Evolutionary conservation across 2,113 vertebrate genomes (phyloP).

Genomic region (Alaudala cheleensis): DNA sequence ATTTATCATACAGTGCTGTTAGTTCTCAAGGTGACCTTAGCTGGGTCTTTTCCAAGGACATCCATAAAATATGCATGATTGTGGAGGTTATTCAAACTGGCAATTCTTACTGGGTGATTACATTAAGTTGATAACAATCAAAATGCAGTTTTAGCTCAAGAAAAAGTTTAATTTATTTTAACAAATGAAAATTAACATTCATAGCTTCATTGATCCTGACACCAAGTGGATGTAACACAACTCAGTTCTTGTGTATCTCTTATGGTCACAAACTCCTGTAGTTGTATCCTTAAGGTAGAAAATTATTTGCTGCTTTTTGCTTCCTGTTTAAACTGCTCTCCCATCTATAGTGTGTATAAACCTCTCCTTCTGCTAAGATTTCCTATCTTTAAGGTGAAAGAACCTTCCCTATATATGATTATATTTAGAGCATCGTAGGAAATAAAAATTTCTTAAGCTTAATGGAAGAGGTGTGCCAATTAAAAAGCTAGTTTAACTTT

Average conservation of each 20-base stretch:
- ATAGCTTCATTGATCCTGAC: background rate
- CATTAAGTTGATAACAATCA: background rate
- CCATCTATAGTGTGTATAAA: rapidly evolving
- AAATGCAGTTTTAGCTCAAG: background rate
- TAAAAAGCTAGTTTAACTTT: background rate
- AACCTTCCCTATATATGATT: background rate
- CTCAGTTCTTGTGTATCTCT: background rate
- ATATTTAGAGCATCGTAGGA: background rate
- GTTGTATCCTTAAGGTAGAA: background rate
- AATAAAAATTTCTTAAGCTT: background rate
- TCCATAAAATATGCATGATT: background rate
- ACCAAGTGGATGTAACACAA: background rate
- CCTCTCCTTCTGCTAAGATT: background rate
- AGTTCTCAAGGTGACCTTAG: background rate
- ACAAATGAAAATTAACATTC: background rate
- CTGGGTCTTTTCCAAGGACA: background rate
- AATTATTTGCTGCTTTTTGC: background rate
- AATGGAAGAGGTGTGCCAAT: background rate
- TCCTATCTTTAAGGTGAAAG: background rate
- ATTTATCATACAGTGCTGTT: background rate
- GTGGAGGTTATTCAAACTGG: background rate
- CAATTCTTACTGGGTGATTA: background rate
- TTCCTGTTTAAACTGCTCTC: background rate
- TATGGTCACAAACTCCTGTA: background rate
- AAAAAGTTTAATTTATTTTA: background rate